Evolutionary conservation across 2,797 vertebrate species (phyloP).

Genomic region (Karalla daura): DNA sequence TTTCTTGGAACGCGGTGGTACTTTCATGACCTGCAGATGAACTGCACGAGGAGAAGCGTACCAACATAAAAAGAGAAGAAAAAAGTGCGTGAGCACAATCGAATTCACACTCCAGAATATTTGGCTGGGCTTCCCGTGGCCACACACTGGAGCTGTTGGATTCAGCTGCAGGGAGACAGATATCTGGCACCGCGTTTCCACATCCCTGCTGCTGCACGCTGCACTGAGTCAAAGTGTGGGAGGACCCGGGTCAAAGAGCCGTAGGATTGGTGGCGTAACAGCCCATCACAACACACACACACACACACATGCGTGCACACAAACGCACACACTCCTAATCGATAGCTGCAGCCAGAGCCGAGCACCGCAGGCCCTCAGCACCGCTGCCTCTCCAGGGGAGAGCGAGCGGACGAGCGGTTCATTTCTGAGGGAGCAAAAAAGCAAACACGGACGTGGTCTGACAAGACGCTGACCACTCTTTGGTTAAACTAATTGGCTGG

Average conservation of each 20-base stretch:
- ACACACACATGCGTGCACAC: slow-evolving; percentile 12
- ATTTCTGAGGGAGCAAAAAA: slow-evolving; percentile 42
- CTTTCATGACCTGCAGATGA: background rate
- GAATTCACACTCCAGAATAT: slow-evolving; percentile 12
- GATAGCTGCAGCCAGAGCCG: slow-evolving; percentile 29
- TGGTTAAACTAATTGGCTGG: slow-evolving; percentile 60
- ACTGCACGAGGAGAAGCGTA: background rate
- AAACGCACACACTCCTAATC: slow-evolving; percentile 49
- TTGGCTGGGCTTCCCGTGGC: slow-evolving; percentile 11
- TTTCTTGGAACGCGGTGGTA: too few relatives aligned
- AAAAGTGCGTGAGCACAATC: background rate
- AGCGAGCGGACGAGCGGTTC: slow-evolving; percentile 30
- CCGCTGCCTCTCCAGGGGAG: slow-evolving; percentile 33
- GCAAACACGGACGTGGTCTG: slow-evolving; percentile 32
- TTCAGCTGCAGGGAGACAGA: slow-evolving; percentile 26
- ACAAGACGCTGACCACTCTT: slow-evolving; percentile 36
- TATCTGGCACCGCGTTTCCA: slow-evolving; percentile 30
- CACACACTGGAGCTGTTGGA: slow-evolving; percentile 22
- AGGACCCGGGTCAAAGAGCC: slow-evolving; percentile 47
- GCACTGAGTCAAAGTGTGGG: slow-evolving; percentile 47
- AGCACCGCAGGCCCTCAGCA: slow-evolving; percentile 19
- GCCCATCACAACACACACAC: slow-evolving; percentile 40
- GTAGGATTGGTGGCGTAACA: slow-evolving; percentile 38
- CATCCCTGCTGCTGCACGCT: slow-evolving; percentile 30
- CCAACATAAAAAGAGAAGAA: too few relatives aligned